Evolutionary conservation across 2,113 vertebrate species (phyloP).

Genomic region (Ammospiza caudacuta): DNA sequence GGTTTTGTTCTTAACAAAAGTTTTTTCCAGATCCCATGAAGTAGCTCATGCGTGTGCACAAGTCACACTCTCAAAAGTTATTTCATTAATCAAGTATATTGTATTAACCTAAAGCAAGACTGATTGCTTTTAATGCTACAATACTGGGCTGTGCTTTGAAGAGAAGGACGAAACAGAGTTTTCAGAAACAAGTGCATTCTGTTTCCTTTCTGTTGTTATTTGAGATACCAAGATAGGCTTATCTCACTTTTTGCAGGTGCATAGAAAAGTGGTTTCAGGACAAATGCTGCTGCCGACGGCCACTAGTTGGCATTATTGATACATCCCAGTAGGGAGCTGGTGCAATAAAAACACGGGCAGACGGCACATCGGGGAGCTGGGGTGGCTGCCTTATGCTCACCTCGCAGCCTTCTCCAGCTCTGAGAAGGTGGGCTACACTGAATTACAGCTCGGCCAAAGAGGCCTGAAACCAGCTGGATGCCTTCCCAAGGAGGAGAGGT

Average conservation of each 20-base stretch:
- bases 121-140: neutral
- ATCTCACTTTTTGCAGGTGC: neutral
- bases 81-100: neutral
- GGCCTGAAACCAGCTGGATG: neutral
- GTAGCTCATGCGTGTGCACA: neutral
- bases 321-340: neutral
- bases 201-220: neutral
- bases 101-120: neutral
- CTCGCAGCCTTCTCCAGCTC: neutral
- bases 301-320: conserved; percentile 57
- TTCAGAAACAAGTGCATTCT: neutral
- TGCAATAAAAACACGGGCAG: neutral
- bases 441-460: neutral
- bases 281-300: neutral
- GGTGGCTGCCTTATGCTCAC: fast-evolving
- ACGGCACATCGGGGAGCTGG: neutral
- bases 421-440: neutral
- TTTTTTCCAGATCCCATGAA: neutral
- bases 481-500: neutral
- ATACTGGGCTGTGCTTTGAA: neutral
- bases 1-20: neutral
- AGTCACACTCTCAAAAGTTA: neutral
- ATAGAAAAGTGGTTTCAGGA: neutral
- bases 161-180: neutral
- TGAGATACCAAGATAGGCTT: neutral